These are phyloP conservation scores for Pseudorasbora parva DNA, from an alignment of 2,113 vertebrate species.

Conservation along the genomic window DNA sequence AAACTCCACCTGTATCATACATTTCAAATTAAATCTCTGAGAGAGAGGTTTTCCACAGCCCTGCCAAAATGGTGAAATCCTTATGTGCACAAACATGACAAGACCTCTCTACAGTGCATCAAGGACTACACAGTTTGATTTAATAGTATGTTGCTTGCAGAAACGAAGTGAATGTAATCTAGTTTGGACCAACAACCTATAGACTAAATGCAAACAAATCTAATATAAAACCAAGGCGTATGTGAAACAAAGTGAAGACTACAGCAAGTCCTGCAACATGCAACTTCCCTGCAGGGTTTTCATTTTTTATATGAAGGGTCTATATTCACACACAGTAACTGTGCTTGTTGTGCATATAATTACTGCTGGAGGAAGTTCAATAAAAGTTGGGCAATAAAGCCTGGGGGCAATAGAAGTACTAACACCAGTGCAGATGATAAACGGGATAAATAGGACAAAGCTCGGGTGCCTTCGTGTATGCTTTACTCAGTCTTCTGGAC, in stretches of 20 bases:
- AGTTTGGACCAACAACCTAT: slow-evolving; percentile 44
- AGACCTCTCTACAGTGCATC: background rate
- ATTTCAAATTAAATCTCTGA: slow-evolving; percentile 26
- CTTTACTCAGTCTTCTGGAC: slow-evolving; percentile 33
- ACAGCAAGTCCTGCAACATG: background rate
- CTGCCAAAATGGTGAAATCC: background rate
- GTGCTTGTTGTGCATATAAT: background rate
- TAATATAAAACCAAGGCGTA: slow-evolving; percentile 7
- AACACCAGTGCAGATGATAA: background rate
- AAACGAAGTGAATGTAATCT: slow-evolving; percentile 33
- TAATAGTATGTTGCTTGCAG: slow-evolving; percentile 41
- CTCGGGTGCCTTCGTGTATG: background rate
- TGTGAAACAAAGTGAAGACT: background rate
- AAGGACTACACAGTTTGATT: slow-evolving; percentile 23
- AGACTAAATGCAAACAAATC: slow-evolving; percentile 48
- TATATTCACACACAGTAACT: slow-evolving; percentile 16
- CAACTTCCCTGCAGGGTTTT: background rate
- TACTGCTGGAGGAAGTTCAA: slow-evolving; percentile 18
- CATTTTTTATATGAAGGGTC: no score
- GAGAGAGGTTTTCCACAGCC: background rate
- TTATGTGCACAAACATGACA: slow-evolving; percentile 16
- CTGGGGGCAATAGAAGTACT: background rate
- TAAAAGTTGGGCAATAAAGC: background rate
- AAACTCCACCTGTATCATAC: slow-evolving; percentile 11
- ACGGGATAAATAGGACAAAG: background rate